Evolutionary conservation across 2,888 invertebrate genomes (phyloP), one percentile per base, ranked within the genome.

Genomic region (Molorchus minor): DNA sequence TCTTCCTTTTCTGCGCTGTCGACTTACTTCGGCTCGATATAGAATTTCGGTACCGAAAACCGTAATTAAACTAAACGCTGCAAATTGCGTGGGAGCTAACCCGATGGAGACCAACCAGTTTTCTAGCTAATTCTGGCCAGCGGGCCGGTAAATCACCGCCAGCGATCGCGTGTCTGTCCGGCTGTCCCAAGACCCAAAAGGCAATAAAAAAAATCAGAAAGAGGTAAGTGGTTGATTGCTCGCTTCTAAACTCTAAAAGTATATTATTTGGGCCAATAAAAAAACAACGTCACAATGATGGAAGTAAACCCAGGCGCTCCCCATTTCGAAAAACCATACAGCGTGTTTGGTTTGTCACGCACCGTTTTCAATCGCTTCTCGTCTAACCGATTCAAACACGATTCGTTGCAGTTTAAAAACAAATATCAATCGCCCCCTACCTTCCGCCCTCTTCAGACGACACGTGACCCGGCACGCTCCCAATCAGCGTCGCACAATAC

Each of bases 71-170:
- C 40, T 55, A 55, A 55, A n/a, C n/a, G n/a, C n/a, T n/a, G n/a
- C n/a, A n/a, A n/a, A n/a, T 55, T 55, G 55, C 55, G 55, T 55
- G 55, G 55, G 55, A 55, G 55, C 55, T 21, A 25, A 40, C 15
- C 40, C 17, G 21, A 40, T 51, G 12, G 12, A 45, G 46, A 46
- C 46, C 55, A 46, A 46, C 45, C 29, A 19, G 46, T 55, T 55
- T n/a, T n/a, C n/a, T n/a, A 25, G 30, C 25, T 55, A 55, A 55
- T 55, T 55, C 40, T 29, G 38, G 55, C 38, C 46, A 29, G 45
- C 38, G 55, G 55, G 19, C 38, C 55, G 21, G 38, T 55, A 45
- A 16, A 40, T 38, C 55, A 55, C 55, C 29, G 35, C 40, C 38
- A 46, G 55, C 46, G 40, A 55, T 55, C 55, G 55, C 55, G 55